Evolutionary conservation across 2,113 vertebrate species (phyloP).

Genomic region (Nothoprocta perdicaria): DNA sequence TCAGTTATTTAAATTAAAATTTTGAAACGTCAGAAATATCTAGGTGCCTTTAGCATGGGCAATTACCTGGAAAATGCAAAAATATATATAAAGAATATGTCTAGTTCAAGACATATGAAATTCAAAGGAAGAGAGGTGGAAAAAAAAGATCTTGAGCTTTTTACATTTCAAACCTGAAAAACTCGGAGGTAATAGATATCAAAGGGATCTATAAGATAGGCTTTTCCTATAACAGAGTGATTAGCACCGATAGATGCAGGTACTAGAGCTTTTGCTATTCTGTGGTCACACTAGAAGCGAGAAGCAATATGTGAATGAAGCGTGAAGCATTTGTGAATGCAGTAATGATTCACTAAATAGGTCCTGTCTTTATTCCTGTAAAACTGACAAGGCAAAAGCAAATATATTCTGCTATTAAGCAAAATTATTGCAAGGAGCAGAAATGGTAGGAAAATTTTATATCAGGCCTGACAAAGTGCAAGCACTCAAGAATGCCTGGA

Average conservation of each 20-base stretch:
- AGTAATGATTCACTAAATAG: not conserved
- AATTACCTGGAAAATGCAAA: slow-evolving; percentile 28
- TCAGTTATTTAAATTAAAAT: slow-evolving; percentile 56
- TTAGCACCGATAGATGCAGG: not conserved
- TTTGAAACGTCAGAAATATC: slow-evolving; percentile 18
- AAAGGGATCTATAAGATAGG: not conserved
- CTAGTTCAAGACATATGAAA: not conserved
- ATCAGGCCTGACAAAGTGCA: not conserved
- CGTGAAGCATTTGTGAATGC: not conserved
- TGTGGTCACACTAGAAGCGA: not conserved
- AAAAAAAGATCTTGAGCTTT: not conserved
- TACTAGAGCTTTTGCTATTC: not conserved
- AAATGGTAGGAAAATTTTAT: not conserved
- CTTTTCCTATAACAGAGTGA: not conserved
- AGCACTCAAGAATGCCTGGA: not conserved
- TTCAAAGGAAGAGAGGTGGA: not conserved
- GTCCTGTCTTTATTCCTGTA: not conserved
- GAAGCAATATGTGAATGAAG: not conserved
- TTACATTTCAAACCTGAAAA: not conserved
- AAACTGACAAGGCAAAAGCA: not conserved
- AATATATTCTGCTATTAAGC: not conserved
- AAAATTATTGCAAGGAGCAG: not conserved
- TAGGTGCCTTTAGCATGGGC: not conserved
- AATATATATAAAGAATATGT: slow-evolving; percentile 23
- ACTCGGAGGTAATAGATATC: not conserved